phyloP scores from a whole-genome alignment of 1,140 invertebrate species.

The Dermatophagoides farinae region DNA sequence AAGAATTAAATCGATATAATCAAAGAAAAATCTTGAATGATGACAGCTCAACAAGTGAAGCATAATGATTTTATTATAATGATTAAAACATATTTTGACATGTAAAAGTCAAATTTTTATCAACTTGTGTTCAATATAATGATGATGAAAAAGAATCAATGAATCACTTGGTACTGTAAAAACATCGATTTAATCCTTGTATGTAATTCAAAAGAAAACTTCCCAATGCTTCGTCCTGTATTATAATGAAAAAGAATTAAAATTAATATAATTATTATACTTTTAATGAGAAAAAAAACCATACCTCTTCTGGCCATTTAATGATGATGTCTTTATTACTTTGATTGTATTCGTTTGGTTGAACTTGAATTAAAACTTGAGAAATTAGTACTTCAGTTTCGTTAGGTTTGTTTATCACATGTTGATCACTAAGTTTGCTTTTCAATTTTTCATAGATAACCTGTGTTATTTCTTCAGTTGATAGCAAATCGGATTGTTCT shows the following conservation, averaged over 20 bases:
- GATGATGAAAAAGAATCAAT: background rate
- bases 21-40: background rate
- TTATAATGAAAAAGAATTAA: slow-evolving; percentile 10
- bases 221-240: slow-evolving; percentile 66
- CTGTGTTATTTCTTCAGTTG: slow-evolving; percentile 49
- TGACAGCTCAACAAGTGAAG: background rate
- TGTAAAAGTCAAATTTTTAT: background rate
- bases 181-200: slow-evolving; percentile 16
- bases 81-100: background rate
- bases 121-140: background rate
- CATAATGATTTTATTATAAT: background rate
- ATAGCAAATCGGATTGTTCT: slow-evolving; percentile 32
- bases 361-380: slow-evolving; percentile 66
- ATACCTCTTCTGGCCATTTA: slow-evolving; percentile 50
- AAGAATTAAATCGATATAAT: slow-evolving; percentile 3
- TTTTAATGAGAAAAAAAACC: background rate
- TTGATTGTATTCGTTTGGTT: slow-evolving; percentile 39
- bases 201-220: slow-evolving; percentile 46
- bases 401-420: slow-evolving; percentile 44
- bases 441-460: slow-evolving; percentile 50
- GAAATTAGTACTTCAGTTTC: slow-evolving; percentile 68
- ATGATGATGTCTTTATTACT: slow-evolving; percentile 70
- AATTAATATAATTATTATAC: slow-evolving; percentile 2
- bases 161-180: background rate
- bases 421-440: slow-evolving; percentile 40